Evolutionary conservation across 2,888 invertebrate genomes (phyloP).

Genomic region (Xylota segnis): DNA sequence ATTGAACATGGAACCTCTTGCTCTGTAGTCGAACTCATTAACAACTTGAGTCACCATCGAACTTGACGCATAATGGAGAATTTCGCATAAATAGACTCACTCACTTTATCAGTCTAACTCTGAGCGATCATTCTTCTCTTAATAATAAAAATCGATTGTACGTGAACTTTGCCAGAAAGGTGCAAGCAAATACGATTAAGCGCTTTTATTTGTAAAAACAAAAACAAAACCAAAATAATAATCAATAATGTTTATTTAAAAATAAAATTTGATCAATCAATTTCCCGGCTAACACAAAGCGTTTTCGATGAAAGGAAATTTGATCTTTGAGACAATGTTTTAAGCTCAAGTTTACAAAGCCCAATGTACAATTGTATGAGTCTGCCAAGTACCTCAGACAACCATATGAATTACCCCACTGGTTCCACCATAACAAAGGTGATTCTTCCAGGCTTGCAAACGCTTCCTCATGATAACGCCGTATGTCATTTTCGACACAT

Average conservation of each 20-base stretch:
- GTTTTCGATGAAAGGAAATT: conserved; percentile 81
- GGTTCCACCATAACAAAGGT: conserved; percentile 83
- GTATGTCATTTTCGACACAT: conserved; percentile 81
- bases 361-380: conserved; percentile 82
- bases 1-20: too few relatives aligned
- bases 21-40: too few relatives aligned
- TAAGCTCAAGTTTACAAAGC: conserved; percentile 82
- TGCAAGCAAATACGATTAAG: too few relatives aligned
- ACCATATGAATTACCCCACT: conserved; percentile 81
- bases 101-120: too few relatives aligned
- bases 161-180: too few relatives aligned
- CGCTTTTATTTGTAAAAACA: too few relatives aligned
- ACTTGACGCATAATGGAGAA: too few relatives aligned
- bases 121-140: too few relatives aligned
- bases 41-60: too few relatives aligned
- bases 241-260: conserved; percentile 75
- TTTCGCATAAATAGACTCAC: too few relatives aligned
- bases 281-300: conserved; percentile 81
- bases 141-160: too few relatives aligned
- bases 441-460: conserved; percentile 82
- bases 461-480: conserved; percentile 82
- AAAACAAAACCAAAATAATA: neutral
- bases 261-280: conserved; percentile 82
- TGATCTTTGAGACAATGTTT: conserved; percentile 81
- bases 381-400: conserved; percentile 80